These are phyloP conservation scores for Tineola bisselliella DNA, from an alignment of 2,888 invertebrate genomes.

Conservation along the genomic window DNA sequence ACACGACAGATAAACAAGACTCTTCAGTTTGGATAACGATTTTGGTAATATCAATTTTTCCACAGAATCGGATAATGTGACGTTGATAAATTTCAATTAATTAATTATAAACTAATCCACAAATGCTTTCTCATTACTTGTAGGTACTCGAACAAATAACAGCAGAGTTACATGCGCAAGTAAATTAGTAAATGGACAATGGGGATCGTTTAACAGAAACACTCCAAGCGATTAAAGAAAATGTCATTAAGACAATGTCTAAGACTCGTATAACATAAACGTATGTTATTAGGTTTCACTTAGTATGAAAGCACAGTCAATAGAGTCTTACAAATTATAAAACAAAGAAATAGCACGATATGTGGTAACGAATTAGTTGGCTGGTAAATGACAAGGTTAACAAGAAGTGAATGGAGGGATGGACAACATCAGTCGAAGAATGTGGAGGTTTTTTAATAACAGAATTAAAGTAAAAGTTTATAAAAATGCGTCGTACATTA, in stretches of 20 bases:
- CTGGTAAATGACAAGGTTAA: background rate
- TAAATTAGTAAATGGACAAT: background rate
- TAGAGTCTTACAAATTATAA: too few species aligned
- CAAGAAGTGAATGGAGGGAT: background rate
- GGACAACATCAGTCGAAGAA: too few species aligned
- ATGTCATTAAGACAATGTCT: background rate
- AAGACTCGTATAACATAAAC: too few species aligned
- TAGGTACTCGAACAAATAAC: background rate
- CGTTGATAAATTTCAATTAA: background rate
- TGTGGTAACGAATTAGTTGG: too few species aligned
- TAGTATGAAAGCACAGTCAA: too few species aligned
- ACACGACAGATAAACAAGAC: too few species aligned
- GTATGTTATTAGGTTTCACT: too few species aligned
- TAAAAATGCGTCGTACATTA: too few species aligned
- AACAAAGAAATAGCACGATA: too few species aligned
- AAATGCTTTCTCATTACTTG: background rate
- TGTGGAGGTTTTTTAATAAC: too few species aligned
- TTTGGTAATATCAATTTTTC: background rate
- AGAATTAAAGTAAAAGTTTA: too few species aligned
- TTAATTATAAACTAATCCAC: background rate
- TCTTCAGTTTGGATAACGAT: too few species aligned
- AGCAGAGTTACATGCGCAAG: background rate
- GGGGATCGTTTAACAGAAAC: background rate
- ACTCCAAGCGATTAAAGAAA: background rate
- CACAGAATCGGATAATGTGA: background rate